Evolutionary conservation across 2,888 invertebrate genomes (phyloP).

Genomic region (Dermolepida albohirtum): DNA sequence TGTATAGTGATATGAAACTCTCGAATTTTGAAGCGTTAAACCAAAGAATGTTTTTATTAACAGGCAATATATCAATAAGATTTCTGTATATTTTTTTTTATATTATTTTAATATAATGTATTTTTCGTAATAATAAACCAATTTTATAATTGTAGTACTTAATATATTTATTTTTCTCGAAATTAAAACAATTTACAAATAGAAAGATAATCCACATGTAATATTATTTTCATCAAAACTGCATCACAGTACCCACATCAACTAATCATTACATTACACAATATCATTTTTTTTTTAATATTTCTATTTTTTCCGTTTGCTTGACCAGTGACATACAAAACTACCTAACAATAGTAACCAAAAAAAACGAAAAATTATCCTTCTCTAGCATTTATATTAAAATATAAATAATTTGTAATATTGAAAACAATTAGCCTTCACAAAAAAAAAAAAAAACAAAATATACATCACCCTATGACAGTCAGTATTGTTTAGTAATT

Average conservation of each 20-base stretch:
- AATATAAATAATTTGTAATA: conserved; percentile 11
- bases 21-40: conserved; percentile 21
- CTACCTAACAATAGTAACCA: conserved; percentile 28
- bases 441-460: conserved; percentile 14
- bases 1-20: conserved; percentile 74
- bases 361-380: conserved; percentile 35
- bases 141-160: conserved; percentile 46
- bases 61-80: neutral
- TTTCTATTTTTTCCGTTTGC: too few relatives aligned
- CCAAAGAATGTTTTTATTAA: conserved; percentile 21
- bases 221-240: conserved; percentile 59
- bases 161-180: conserved; percentile 63
- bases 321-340: conserved; percentile 13
- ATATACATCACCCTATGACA: conserved; percentile 21
- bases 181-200: conserved; percentile 65
- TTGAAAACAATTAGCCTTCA: too few relatives aligned
- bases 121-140: conserved; percentile 36
- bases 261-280: conserved; percentile 44
- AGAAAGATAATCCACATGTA: conserved; percentile 65
- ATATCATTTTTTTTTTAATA: neutral
- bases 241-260: conserved; percentile 66
- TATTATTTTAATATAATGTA: conserved; percentile 21
- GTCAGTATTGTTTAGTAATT: conserved; percentile 6
- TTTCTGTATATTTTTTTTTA: conserved; percentile 3
- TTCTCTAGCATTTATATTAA: conserved; percentile 10